Percentiles rank a stretch among this genome's conserved stretches.
These are phyloP conservation scores for Falco biarmicus DNA, from an alignment of 2,797 vertebrate genomes.

Conservation along the genomic window DNA sequence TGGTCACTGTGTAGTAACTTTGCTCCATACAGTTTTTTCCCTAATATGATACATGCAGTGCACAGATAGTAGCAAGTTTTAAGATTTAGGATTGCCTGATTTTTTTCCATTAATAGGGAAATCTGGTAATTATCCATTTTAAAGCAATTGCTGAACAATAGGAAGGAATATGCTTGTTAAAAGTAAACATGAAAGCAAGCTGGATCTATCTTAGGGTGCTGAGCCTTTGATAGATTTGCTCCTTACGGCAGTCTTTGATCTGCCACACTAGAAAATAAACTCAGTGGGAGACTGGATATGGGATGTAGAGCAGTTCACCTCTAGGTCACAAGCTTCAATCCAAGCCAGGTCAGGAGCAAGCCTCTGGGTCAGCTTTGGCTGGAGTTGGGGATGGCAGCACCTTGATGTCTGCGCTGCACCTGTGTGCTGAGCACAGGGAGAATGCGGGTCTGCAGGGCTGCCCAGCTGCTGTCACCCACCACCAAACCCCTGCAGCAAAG, in stretches of 20 bases:
- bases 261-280: conserved; percentile 42
- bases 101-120: conserved; percentile 14
- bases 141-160: conserved; percentile 4
- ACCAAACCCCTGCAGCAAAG: background rate
- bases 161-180: conserved; percentile 13
- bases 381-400: background rate
- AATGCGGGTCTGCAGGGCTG: background rate
- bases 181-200: conserved; percentile 7
- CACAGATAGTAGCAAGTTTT: background rate
- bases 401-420: accelerated
- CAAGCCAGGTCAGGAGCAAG: background rate
- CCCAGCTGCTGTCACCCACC: accelerated
- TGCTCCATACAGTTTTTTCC: background rate
- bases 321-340: background rate
- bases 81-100: background rate
- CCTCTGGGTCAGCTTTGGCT: background rate
- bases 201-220: background rate
- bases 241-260: conserved; percentile 52
- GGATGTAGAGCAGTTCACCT: conserved; percentile 39
- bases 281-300: conserved; percentile 35
- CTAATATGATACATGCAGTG: background rate
- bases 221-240: conserved; percentile 56
- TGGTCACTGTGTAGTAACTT: background rate
- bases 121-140: conserved; percentile 33
- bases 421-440: background rate